Percentiles rank a stretch among this genome's conserved stretches.
Evolutionary conservation across 2,797 vertebrate genomes (phyloP).

Genomic region (Falco cherrug): DNA sequence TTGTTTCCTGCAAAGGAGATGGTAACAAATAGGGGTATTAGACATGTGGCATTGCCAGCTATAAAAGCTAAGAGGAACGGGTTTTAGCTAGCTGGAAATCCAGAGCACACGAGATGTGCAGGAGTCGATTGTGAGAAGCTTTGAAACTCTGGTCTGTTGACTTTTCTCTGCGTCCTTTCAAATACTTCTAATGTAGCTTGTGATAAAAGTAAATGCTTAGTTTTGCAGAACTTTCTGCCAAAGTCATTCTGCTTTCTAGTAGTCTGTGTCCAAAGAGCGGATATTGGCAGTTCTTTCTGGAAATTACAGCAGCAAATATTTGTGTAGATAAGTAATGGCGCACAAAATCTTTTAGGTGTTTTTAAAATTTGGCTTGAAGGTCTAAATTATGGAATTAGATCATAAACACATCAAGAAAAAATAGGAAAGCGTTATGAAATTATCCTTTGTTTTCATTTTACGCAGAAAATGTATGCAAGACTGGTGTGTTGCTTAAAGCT

Average conservation of each 20-base stretch:
- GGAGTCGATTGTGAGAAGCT: not conserved
- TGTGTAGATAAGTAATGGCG: not conserved
- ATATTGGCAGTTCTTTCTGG: not conserved
- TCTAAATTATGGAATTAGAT: not conserved
- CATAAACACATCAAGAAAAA: not conserved
- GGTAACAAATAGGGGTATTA: not conserved
- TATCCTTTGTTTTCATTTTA: not conserved
- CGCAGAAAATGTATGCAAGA: not conserved
- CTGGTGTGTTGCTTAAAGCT: not conserved
- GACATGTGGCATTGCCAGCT: not conserved
- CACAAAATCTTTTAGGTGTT: not conserved
- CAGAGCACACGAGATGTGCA: not conserved
- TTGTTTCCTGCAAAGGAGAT: not conserved
- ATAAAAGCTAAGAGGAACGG: not conserved
- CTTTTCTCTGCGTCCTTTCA: not conserved
- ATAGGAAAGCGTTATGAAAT: not conserved
- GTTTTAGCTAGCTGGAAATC: not conserved
- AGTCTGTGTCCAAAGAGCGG: not conserved
- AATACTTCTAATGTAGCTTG: not conserved
- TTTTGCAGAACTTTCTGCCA: conserved; percentile 13
- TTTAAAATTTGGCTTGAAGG: not conserved
- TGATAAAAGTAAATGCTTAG: conserved; percentile 9
- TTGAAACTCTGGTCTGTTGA: not conserved
- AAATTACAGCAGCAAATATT: not conserved
- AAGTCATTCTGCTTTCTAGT: not conserved